Evolutionary conservation across 2,113 vertebrate species (phyloP), one percentile per base, ranked within the genome.

Genomic region (Cyrtonyx montezumae): DNA sequence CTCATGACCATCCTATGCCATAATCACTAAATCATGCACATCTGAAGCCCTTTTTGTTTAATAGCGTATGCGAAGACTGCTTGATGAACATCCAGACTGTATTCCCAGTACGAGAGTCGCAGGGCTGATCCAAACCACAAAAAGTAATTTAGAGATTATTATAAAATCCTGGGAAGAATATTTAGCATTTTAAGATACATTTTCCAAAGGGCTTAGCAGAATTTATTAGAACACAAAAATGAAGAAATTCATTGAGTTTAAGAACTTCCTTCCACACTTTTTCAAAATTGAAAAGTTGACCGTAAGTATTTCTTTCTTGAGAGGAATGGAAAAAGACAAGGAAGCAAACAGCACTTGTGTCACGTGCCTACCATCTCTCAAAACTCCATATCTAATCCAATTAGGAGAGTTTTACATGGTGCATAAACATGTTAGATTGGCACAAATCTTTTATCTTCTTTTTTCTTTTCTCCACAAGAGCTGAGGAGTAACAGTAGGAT

Each of bases 21-120:
- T 94, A 95, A 95, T 94, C 91, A 95, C 82, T 90, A 96, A 94
- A 94, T 90, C 84, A 86, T 71, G 87, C 81, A 94, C 51, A 59
- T 91, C 76, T 74, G 76, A 94, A 96, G 79, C 42, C 40, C 69
- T 95, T 85, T 93, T 87, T 87, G 55, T 65, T 85, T 67, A 79
- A 36, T 30, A 78, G 51, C 37, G 0, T 21, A 28, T 66, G 69
- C 63, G 66, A 79, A 94, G 84, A 14, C 40, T 92, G 34, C 75
- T 85, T 94, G 94, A 78, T 87, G 73, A 96, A 71, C 53, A 86
- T 94, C 82, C 90, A 95, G 90, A 70, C 17, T 78, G 22, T 86
- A 90, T 83, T 96, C 88, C 87, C 96, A 91, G 66, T 68, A n/a
- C 81, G 82, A 88, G 6, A 88, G 78, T 51, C 65, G 73, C 34